phyloP scores from a whole-genome alignment of 1,140 invertebrate genomes.

The Nasonia giraulti region DNA sequence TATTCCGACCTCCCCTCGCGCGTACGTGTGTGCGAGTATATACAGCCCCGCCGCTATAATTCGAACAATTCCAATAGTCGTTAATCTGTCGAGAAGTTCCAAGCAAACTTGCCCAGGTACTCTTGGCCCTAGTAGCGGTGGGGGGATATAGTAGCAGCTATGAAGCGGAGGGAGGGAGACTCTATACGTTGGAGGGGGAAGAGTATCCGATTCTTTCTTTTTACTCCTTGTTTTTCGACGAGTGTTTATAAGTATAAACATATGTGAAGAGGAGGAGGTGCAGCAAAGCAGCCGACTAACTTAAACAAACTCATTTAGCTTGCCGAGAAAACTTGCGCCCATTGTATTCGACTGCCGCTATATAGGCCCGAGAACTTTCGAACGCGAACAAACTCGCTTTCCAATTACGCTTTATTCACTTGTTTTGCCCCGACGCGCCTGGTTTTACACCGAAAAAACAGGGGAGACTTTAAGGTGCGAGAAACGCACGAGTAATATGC shows the following conservation, averaged over 20 bases:
- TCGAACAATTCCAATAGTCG: slow-evolving; percentile 70
- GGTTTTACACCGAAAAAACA: background rate
- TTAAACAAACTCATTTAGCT: slow-evolving; percentile 72
- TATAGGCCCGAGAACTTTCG: slow-evolving; percentile 59
- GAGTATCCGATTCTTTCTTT: background rate
- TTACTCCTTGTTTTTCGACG: background rate
- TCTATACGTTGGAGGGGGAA: background rate
- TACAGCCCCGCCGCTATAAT: slow-evolving; percentile 58
- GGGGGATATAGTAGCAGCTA: background rate
- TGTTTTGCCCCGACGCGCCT: slow-evolving; percentile 58
- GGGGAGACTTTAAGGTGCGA: background rate
- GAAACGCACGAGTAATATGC: background rate
- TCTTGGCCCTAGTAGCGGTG: background rate
- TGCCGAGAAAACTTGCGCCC: slow-evolving; percentile 48
- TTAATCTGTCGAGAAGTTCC: slow-evolving; percentile 70
- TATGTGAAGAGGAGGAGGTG: slow-evolving; percentile 14
- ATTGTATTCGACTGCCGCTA: slow-evolving; percentile 68
- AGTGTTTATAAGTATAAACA: slow-evolving; percentile 1
- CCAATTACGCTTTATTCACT: slow-evolving; percentile 70
- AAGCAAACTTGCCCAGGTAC: slow-evolving; percentile 61
- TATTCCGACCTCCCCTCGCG: slow-evolving; percentile 29
- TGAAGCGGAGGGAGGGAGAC: background rate
- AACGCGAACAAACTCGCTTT: slow-evolving; percentile 68
- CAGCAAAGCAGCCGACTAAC: slow-evolving; percentile 59
- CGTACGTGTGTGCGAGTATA: slow-evolving; percentile 9